phyloP scores from a whole-genome alignment of 2,797 vertebrate genomes.

The Sebastes oblongus region DNA sequence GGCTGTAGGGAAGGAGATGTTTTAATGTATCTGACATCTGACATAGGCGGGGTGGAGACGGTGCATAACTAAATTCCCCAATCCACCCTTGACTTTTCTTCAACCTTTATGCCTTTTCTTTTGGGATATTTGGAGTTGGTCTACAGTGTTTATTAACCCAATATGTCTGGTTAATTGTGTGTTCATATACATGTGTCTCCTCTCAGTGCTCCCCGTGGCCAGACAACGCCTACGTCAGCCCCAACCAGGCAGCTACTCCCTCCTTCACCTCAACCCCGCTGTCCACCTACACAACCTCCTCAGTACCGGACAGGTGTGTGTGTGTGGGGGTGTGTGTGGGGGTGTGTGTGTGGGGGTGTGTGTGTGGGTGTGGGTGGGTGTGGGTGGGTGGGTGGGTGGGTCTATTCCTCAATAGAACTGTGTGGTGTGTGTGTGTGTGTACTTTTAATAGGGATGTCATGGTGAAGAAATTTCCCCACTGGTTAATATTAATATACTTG shows the following conservation, averaged over 20 bases:
- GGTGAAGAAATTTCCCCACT: accelerated
- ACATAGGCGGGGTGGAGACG: background rate
- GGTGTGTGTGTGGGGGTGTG: background rate
- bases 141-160: background rate
- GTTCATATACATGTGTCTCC: background rate
- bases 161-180: background rate
- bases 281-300: conserved; percentile 85
- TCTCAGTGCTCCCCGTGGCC: conserved; percentile 94
- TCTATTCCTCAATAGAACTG: no score
- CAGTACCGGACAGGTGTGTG: conserved; percentile 87
- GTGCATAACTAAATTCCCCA: conserved; percentile 15
- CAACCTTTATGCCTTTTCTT: conserved; percentile 2
- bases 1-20: conserved; percentile 4
- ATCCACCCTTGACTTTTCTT: background rate
- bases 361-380: background rate
- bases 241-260: conserved; percentile 87
- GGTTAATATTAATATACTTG: no score
- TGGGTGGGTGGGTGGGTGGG: no score
- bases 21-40: conserved; percentile 4
- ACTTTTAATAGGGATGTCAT: no score
- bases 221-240: conserved; percentile 88
- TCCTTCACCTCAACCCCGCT: conserved; percentile 86
- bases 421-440: background rate
- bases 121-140: background rate
- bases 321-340: background rate